Conservation (phyloP, 2,888 invertebrate genomes). For the Noctuana brunneofusca region DNA sequence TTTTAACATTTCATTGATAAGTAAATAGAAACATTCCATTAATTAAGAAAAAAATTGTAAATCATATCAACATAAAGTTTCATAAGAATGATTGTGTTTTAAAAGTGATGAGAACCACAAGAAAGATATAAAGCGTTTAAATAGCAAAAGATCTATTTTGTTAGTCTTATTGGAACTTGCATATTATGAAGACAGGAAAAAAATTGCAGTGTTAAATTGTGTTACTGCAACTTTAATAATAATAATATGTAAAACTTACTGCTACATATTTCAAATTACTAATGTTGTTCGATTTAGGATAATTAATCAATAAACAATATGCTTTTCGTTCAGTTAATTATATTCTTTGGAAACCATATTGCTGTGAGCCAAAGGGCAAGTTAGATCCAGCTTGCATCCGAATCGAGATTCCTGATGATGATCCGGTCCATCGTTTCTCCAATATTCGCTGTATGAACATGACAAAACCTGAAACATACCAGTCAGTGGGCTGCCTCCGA, state of each 20-base stretch:
- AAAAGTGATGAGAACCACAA: too few relatives aligned
- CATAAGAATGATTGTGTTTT: too few relatives aligned
- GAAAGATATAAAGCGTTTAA: too few relatives aligned
- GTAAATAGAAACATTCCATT: not conserved
- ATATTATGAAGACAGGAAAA: too few relatives aligned
- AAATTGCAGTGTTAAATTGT: too few relatives aligned
- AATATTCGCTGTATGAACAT: conserved; percentile 52
- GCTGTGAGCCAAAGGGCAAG: conserved; percentile 49
- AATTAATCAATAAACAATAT: not conserved
- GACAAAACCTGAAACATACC: conserved; percentile 56
- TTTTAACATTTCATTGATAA: not conserved
- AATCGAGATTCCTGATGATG: conserved; percentile 51
- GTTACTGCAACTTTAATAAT: too few relatives aligned
- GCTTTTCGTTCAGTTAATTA: conserved; percentile 49
- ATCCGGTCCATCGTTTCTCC: conserved; percentile 57
- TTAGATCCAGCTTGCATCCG: conserved; percentile 48
- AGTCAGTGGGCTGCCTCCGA: conserved; percentile 50
- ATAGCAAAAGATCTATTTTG: too few relatives aligned
- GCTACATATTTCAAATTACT: too few relatives aligned
- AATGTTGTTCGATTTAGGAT: too few relatives aligned
- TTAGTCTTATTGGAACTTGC: too few relatives aligned
- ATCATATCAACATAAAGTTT: too few relatives aligned
- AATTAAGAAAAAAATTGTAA: not conserved
- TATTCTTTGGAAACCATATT: conserved; percentile 52
- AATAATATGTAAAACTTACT: too few relatives aligned